Conservation (phyloP, 2,888 invertebrate species). For the Sarcophaga caerulescens region DNA sequence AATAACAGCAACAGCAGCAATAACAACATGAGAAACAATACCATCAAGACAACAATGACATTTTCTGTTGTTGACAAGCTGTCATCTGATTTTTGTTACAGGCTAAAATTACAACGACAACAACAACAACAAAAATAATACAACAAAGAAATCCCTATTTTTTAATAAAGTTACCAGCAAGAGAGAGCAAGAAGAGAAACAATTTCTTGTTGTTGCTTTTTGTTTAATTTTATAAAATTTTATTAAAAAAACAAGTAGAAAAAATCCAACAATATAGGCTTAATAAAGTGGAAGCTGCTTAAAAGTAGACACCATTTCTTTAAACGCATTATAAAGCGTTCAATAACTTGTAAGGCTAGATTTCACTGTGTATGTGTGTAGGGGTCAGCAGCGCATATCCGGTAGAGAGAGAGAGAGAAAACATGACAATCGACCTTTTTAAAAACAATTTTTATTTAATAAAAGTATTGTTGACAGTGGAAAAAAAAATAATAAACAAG, state of each 20-base stretch:
- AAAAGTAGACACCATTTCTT: no score
- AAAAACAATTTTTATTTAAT: conserved; percentile 40
- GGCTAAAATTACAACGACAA: conserved; percentile 22
- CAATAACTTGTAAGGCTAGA: no score
- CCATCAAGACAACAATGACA: conserved; percentile 37
- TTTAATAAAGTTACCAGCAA: conserved; percentile 44
- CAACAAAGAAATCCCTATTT: not conserved
- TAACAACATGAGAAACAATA: not conserved
- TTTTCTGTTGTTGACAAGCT: conserved; percentile 63
- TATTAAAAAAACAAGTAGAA: conserved; percentile 37
- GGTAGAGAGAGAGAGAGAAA: not conserved
- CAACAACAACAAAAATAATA: not conserved
- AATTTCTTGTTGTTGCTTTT: not conserved
- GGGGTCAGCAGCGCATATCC: not conserved
- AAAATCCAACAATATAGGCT: no score
- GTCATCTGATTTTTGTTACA: conserved; percentile 61
- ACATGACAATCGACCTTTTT: conserved; percentile 41
- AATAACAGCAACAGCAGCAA: not conserved
- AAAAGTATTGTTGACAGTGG: conserved; percentile 38
- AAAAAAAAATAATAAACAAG: no score
- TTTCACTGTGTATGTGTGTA: no score
- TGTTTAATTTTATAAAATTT: conserved; percentile 4
- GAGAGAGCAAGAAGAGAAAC: not conserved
- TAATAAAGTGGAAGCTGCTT: no score
- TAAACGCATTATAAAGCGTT: no score